A percentile compares a stretch with the other conserved stretches of the same genome.
Evolutionary conservation across 37 sponge, comb jelly and placozoan genomes (phyloP).

Genomic region (Chondrilla cf. caribensis): DNA sequence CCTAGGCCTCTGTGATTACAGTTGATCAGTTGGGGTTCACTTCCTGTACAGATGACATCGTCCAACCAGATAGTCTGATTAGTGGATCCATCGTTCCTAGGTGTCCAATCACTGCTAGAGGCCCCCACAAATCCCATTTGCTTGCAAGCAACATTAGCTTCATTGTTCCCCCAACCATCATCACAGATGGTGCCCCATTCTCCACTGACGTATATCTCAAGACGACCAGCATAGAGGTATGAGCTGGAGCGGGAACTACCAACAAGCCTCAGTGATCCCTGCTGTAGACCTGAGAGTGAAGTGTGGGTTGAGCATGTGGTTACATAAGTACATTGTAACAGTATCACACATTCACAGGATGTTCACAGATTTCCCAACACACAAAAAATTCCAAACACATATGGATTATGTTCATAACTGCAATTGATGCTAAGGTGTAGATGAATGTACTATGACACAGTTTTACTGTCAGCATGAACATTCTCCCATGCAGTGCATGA

Average conservation of each 20-base stretch:
- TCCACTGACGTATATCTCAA: background rate
- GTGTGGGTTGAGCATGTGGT: too few species aligned
- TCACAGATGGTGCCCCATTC: conserved; percentile 12
- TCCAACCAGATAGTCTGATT: conserved; percentile 3
- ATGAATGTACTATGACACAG: too few species aligned
- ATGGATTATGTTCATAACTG: too few species aligned
- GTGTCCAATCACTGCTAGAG: background rate
- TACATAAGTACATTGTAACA: too few species aligned
- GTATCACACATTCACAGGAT: too few species aligned
- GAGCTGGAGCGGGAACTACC: background rate
- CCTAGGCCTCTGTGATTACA: background rate
- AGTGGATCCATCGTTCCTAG: background rate
- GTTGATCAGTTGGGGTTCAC: background rate
- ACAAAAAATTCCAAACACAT: too few species aligned
- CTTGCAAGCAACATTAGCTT: background rate
- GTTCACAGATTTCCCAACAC: too few species aligned
- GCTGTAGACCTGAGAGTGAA: background rate
- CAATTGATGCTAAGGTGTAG: too few species aligned
- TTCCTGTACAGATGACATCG: background rate
- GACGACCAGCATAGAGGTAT: conserved; percentile 6
- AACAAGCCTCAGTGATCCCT: background rate
- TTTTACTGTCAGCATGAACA: too few species aligned
- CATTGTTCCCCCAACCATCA: background rate
- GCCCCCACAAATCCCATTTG: background rate
- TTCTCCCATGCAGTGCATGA: too few species aligned